phyloP scores from a whole-genome alignment of 2,113 vertebrate genomes.

The Bolborhynchus lineola region DNA sequence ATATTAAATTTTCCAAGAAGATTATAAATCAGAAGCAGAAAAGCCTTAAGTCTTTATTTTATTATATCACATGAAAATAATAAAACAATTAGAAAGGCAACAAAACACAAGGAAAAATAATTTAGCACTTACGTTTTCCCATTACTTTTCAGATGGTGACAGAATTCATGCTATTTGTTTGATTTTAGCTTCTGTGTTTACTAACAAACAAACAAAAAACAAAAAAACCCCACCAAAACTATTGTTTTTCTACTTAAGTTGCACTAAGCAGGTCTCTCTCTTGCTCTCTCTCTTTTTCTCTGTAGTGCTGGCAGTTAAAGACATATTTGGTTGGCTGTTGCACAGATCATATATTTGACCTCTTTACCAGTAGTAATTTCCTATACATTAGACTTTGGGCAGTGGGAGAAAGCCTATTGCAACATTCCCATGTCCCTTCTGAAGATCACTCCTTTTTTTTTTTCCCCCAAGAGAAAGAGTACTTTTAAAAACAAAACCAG shows the following conservation, averaged over 20 bases:
- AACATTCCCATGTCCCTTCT: constrained; percentile 2
- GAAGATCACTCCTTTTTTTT: neutral
- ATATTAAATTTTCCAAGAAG: neutral
- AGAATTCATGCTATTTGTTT: neutral
- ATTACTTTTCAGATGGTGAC: neutral
- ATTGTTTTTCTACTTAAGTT: neutral
- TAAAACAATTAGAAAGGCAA: neutral
- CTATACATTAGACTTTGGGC: neutral
- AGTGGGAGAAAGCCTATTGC: neutral
- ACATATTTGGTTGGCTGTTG: neutral
- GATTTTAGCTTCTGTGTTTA: neutral
- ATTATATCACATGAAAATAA: neutral
- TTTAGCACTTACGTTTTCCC: neutral
- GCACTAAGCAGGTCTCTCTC: neutral
- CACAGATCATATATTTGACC: neutral
- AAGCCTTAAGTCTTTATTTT: neutral
- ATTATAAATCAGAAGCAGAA: neutral
- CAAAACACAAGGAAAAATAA: neutral
- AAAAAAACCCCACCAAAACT: accelerated
- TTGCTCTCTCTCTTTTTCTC: neutral
- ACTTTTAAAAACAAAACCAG: constrained; percentile 27
- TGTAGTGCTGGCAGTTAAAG: neutral
- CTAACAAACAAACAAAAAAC: neutral
- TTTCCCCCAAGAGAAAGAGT: neutral
- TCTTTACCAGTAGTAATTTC: neutral